A percentile compares a stretch with the other conserved stretches of the same genome.
These are phyloP conservation scores for Apis laboriosa DNA, from an alignment of 1,140 invertebrate genomes.

Conservation along the genomic window DNA sequence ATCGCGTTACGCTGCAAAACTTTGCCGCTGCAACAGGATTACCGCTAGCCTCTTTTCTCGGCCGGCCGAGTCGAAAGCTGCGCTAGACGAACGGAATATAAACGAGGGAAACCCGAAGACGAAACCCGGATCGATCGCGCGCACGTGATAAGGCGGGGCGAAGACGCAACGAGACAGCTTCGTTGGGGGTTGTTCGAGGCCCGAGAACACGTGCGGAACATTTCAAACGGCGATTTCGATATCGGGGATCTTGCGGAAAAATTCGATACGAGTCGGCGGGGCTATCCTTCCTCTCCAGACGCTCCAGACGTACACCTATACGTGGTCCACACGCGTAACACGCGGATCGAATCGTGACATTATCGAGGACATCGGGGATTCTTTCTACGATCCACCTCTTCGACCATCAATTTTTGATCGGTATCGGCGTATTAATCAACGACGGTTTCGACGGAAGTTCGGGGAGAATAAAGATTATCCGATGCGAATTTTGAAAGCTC, in stretches of 20 bases:
- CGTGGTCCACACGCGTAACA: neutral
- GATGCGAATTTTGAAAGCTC: neutral
- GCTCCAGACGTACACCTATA: neutral
- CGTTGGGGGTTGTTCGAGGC: constrained; percentile 19
- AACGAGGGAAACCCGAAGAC: constrained; percentile 62
- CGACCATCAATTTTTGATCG: constrained; percentile 21
- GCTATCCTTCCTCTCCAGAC: neutral
- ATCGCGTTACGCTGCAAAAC: constrained; percentile 59
- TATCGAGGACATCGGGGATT: constrained; percentile 32
- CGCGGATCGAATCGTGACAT: constrained; percentile 9
- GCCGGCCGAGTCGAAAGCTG: constrained; percentile 57
- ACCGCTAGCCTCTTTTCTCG: constrained; percentile 27
- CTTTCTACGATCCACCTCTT: neutral
- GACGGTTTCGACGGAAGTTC: neutral
- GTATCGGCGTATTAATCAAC: constrained; percentile 5
- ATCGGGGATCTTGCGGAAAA: constrained; percentile 45
- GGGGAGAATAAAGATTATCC: constrained; percentile 5
- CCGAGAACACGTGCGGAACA: constrained; percentile 44
- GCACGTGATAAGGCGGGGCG: constrained; percentile 60
- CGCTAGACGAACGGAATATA: constrained; percentile 63
- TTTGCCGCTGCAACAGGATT: constrained; percentile 61
- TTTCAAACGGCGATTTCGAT: constrained; percentile 52
- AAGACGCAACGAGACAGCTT: constrained; percentile 58
- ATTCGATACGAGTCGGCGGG: constrained; percentile 27
- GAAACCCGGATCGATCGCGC: constrained; percentile 60